Evolutionary conservation across 1,140 invertebrate genomes (phyloP).

Genomic region (Adelges cooleyi): DNA sequence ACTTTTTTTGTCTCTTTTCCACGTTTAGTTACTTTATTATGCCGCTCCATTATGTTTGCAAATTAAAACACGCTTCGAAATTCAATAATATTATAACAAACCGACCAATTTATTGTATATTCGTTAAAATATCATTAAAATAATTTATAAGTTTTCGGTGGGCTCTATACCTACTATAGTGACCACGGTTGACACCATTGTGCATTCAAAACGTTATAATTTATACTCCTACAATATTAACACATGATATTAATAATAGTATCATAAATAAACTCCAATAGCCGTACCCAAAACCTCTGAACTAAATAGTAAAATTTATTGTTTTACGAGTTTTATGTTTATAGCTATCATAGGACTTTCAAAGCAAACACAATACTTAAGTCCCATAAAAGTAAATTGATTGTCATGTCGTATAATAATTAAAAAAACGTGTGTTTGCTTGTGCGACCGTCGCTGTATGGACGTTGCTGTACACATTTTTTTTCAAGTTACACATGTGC

Average conservation of each 20-base stretch:
- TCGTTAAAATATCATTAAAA: too few relatives aligned
- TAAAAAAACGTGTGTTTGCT: slow-evolving; percentile 16
- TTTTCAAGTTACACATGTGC: too few relatives aligned
- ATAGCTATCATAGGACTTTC: slow-evolving; percentile 21
- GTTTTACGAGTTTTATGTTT: slow-evolving; percentile 22
- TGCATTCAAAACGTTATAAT: slow-evolving; percentile 15
- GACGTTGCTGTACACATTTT: too few relatives aligned
- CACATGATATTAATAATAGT: too few relatives aligned
- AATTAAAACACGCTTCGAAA: too few relatives aligned
- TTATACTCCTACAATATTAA: slow-evolving; percentile 17
- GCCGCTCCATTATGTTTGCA: too few relatives aligned
- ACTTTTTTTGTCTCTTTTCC: too few relatives aligned
- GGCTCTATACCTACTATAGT: too few relatives aligned
- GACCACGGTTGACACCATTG: slow-evolving; percentile 10
- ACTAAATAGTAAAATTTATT: slow-evolving; percentile 9
- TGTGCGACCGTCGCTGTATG: background rate
- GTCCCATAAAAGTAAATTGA: slow-evolving; percentile 27
- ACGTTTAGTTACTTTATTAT: too few relatives aligned
- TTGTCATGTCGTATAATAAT: slow-evolving; percentile 21
- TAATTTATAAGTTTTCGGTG: background rate
- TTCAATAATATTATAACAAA: too few relatives aligned
- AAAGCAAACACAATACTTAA: slow-evolving; percentile 20
- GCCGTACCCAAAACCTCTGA: background rate
- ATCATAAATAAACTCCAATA: slow-evolving; percentile 20
- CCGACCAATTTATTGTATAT: too few relatives aligned